Evolutionary conservation across 2,797 vertebrate species (phyloP), one percentile per base, ranked within the genome.

Genomic region (Acanthornis magna): DNA sequence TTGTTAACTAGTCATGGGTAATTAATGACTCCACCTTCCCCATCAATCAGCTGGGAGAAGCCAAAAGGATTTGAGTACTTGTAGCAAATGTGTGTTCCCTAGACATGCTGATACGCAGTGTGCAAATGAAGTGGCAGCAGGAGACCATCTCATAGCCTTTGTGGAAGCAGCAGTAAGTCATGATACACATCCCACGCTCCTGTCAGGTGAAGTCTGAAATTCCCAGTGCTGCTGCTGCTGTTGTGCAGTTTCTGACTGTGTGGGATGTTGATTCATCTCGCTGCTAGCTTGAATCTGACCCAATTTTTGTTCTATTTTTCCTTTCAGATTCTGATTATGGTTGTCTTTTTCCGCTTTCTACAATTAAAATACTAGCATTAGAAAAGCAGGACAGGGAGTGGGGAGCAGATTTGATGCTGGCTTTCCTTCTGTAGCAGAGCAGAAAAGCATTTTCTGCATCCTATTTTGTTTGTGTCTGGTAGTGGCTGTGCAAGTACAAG

Each of bases 21-120:
- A 97, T 96, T 96, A 95, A 94, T 94, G 91, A 80, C 88, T 94
- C 89, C 95, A 89, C 95, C 93, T 91, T 93, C 88, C 58, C 67
- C 93, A 95, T 96, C 96, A 74, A 62, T 96, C 96, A 95, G 74
- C 67, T 90, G 83, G n/a, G 53, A 85, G 78, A 84, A 93, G 92
- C 88, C 95, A 88, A 96, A 97, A 95, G 96, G 93, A 88, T 94
- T 75, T 77, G 77, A 91, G 91, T 42, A 19, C 85, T 95, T 74
- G 72, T 2, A 83, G 91, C 95, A 96, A 91, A 95, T 91, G 91
- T 79, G 83, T 29, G 30, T 60, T 93, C 89, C 72, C 83, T 53
- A 95, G 96, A 93, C 91, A 10, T 43, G 80, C 89, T 65, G 88
- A 82, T 90, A 3, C 3, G 5, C 58, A 16, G 85, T 22, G 91